Percentiles rank a stretch among this genome's conserved stretches.
These are phyloP conservation scores for Echiichthys vipera DNA, from an alignment of 2,797 vertebrate species.

Conservation along the genomic window DNA sequence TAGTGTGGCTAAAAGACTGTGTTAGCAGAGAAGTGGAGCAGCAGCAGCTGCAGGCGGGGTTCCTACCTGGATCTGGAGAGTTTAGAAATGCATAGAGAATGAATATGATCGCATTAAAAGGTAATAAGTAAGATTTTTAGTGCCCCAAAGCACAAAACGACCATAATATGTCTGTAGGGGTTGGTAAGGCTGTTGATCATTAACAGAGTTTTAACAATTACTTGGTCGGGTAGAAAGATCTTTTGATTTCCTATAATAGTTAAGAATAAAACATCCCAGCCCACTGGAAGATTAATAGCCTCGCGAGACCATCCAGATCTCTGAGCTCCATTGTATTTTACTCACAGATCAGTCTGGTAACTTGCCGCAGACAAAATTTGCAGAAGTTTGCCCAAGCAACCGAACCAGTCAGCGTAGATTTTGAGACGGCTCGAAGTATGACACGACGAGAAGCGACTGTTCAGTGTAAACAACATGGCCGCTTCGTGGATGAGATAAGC, in stretches of 20 bases:
- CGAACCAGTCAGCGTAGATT: too few species aligned
- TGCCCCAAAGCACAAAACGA: conserved; percentile 18
- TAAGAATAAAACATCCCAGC: conserved; percentile 3
- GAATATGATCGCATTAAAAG: conserved; percentile 39
- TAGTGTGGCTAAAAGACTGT: conserved; percentile 37
- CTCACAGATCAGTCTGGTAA: too few species aligned
- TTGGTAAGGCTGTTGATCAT: conserved; percentile 33
- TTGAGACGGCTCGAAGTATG: too few species aligned
- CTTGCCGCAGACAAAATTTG: too few species aligned
- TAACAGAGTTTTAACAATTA: conserved; percentile 18
- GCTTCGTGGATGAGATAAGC: too few species aligned
- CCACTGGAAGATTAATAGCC: conserved; percentile 21
- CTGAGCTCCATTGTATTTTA: too few species aligned
- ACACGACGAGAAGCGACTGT: too few species aligned
- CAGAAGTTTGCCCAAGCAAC: too few species aligned
- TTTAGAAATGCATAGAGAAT: conserved; percentile 24
- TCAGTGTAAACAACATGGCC: too few species aligned
- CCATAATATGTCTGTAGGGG: conserved; percentile 12
- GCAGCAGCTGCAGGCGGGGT: conserved; percentile 51
- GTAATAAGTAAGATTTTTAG: conserved; percentile 11
- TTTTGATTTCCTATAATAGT: conserved; percentile 23
- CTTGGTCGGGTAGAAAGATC: conserved; percentile 18
- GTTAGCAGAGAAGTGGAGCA: conserved; percentile 53
- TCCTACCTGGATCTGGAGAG: conserved; percentile 50
- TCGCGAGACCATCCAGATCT: too few species aligned